A percentile compares a stretch with the other conserved stretches of the same genome.
Conservation (phyloP, 2,888 invertebrate species). For the Odontomyia ornata region DNA sequence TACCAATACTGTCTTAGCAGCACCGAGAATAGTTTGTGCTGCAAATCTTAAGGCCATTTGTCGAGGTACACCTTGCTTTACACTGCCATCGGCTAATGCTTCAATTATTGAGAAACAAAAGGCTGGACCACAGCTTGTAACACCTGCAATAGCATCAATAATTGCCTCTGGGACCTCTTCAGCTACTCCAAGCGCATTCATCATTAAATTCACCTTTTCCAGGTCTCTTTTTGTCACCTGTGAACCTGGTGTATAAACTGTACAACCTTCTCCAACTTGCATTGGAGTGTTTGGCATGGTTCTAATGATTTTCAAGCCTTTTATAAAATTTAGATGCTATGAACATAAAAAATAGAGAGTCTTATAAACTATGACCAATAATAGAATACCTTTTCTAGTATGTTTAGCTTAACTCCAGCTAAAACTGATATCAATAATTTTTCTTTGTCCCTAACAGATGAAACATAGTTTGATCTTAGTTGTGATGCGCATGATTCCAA, state of each 20-base stretch:
- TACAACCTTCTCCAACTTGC: slow-evolving; percentile 75
- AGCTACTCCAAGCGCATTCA: slow-evolving; percentile 72
- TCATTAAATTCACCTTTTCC: slow-evolving; percentile 68
- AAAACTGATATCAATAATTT: slow-evolving; percentile 84
- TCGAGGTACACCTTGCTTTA: slow-evolving; percentile 89
- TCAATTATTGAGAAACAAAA: slow-evolving; percentile 91
- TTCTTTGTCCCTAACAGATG: slow-evolving; percentile 61
- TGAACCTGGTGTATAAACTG: slow-evolving; percentile 70
- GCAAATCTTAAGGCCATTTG: slow-evolving; percentile 81
- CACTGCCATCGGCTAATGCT: slow-evolving; percentile 92
- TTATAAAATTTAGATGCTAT: slow-evolving; percentile 55
- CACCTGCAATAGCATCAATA: slow-evolving; percentile 80
- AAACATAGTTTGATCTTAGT: slow-evolving; percentile 54
- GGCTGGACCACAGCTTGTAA: slow-evolving; percentile 92
- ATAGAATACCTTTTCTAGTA: neutral
- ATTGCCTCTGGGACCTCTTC: slow-evolving; percentile 81
- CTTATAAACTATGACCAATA: neutral
- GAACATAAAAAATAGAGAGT: neutral
- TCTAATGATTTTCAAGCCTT: slow-evolving; percentile 69
- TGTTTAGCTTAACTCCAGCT: slow-evolving; percentile 72
- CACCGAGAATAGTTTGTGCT: slow-evolving; percentile 83
- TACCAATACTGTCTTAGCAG: slow-evolving; percentile 77
- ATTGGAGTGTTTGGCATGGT: slow-evolving; percentile 92
- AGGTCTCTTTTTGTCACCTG: slow-evolving; percentile 69
- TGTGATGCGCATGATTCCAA: slow-evolving; percentile 52